Percentiles rank a stretch among this genome's conserved stretches.
These are phyloP conservation scores for Phyllotreta striolata DNA, from an alignment of 2,888 invertebrate species.

Conservation along the genomic window DNA sequence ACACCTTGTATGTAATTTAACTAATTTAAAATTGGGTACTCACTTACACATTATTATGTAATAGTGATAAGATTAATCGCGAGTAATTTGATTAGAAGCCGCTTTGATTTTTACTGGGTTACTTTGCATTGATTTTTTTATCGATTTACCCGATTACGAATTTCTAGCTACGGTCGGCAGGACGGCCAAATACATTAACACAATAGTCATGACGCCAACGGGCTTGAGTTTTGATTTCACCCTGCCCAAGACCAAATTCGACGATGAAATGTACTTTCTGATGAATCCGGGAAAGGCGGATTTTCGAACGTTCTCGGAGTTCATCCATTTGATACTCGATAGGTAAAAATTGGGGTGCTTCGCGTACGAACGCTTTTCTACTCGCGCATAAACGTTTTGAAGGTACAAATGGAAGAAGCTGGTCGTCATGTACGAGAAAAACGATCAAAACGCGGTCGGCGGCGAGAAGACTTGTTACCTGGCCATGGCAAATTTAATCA, in stretches of 20 bases:
- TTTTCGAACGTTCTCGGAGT: constrained; percentile 75
- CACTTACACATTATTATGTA: too few relatives aligned
- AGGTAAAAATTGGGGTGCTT: constrained; percentile 63
- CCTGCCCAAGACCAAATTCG: constrained; percentile 71
- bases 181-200: constrained; percentile 79
- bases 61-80: too few relatives aligned
- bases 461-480: constrained; percentile 80
- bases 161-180: constrained; percentile 80
- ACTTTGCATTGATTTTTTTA: too few relatives aligned
- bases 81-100: too few relatives aligned
- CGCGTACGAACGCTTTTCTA: not conserved
- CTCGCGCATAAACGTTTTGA: constrained; percentile 38
- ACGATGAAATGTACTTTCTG: constrained; percentile 81
- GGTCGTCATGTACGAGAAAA: constrained; percentile 78
- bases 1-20: too few relatives aligned
- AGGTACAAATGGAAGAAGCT: constrained; percentile 79
- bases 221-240: constrained; percentile 84
- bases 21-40: too few relatives aligned
- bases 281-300: constrained; percentile 77
- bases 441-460: constrained; percentile 71
- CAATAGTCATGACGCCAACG: constrained; percentile 81
- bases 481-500: constrained; percentile 73
- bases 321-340: constrained; percentile 74
- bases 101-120: too few relatives aligned
- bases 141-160: too few relatives aligned